These are phyloP conservation scores for Reticulitermes lucifugus DNA, from an alignment of 2,888 invertebrate species.

Conservation along the genomic window DNA sequence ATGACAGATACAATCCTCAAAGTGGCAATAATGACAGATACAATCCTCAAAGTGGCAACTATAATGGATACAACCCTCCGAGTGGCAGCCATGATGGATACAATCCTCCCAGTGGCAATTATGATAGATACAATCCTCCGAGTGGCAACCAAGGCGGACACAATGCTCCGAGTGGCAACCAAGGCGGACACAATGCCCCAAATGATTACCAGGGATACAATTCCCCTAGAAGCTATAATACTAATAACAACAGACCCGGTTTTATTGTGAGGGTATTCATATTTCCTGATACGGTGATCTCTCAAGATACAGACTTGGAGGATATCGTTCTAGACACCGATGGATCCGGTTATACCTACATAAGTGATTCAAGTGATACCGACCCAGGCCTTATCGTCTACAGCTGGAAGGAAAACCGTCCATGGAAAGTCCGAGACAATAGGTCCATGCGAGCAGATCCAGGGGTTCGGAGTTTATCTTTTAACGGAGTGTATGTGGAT, in stretches of 20 bases:
- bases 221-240: neutral
- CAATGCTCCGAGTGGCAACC: neutral
- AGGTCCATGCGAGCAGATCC: slow-evolving; percentile 73
- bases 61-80: neutral
- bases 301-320: slow-evolving; percentile 72
- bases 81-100: neutral
- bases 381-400: slow-evolving; percentile 82
- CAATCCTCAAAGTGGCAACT: neutral
- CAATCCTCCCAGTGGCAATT: neutral
- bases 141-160: neutral
- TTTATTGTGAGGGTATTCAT: slow-evolving; percentile 60
- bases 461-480: slow-evolving; percentile 54
- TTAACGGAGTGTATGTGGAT: slow-evolving; percentile 65
- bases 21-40: neutral
- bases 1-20: neutral
- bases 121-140: neutral
- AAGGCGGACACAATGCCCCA: neutral
- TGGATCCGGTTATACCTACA: slow-evolving; percentile 64
- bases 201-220: neutral
- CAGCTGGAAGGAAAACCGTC: slow-evolving; percentile 71
- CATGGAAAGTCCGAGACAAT: slow-evolving; percentile 78
- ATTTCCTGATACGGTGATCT: slow-evolving; percentile 72
- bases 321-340: slow-evolving; percentile 80
- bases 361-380: slow-evolving; percentile 57
- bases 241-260: neutral